Evolutionary conservation across 2,113 vertebrate genomes (phyloP).

Genomic region (Gymnobelideus leadbeateri): DNA sequence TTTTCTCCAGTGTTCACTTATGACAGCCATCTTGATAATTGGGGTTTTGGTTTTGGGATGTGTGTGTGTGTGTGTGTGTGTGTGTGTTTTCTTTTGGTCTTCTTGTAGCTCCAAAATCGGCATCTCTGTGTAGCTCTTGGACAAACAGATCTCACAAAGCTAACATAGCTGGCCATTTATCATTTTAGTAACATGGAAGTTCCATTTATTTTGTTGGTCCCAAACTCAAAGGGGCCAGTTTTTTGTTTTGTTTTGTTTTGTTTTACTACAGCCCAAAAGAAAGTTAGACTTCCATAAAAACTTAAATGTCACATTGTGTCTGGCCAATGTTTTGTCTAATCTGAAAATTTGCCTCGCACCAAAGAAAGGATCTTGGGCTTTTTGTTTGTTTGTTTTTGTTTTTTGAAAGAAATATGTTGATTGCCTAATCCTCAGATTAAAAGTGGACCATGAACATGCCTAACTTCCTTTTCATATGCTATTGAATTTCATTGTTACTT

Average conservation of each 20-base stretch:
- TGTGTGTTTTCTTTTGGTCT: neutral
- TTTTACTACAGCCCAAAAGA: neutral
- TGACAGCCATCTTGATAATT: neutral
- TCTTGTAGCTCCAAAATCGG: neutral
- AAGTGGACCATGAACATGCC: neutral
- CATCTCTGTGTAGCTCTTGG: neutral
- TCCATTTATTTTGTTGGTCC: neutral
- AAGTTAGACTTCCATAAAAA: neutral
- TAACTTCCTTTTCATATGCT: neutral
- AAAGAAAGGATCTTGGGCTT: neutral
- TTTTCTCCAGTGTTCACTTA: neutral
- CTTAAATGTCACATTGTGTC: neutral
- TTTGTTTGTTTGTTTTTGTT: neutral
- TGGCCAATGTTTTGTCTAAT: neutral
- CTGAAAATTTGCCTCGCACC: neutral
- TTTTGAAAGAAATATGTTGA: neutral
- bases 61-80: too few relatives aligned
- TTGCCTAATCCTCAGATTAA: neutral
- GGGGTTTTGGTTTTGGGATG: neutral
- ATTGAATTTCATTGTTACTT: neutral
- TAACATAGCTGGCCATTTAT: neutral
- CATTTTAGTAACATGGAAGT: neutral
- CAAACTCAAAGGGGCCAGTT: neutral
- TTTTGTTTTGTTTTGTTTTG: neutral
- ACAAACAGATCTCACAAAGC: neutral